phyloP scores from a whole-genome alignment of 2,797 vertebrate genomes.

The Sebastes glaucus region DNA sequence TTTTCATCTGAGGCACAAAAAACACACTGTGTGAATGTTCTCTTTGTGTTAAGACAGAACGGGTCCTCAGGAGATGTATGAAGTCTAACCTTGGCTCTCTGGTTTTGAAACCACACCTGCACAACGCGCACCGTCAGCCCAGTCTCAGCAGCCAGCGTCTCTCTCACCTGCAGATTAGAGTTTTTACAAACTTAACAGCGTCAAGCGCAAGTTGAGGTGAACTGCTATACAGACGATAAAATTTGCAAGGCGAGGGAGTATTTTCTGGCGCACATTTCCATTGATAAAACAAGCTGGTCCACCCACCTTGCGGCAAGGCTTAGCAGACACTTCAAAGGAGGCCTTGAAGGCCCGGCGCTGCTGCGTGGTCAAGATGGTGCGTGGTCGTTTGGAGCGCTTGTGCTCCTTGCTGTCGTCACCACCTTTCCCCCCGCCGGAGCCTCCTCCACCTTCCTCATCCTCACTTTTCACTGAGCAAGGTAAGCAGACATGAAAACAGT shows the following conservation, averaged over 20 bases:
- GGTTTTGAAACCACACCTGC: conserved; percentile 95
- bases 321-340: conserved; percentile 93
- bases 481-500: conserved; percentile 32
- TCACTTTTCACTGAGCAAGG: conserved; percentile 88
- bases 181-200: not conserved
- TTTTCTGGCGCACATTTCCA: conserved; percentile 8
- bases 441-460: conserved; percentile 89
- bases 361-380: conserved; percentile 92
- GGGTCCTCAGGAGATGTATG: not conserved
- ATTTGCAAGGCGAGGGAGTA: not conserved
- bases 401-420: conserved; percentile 88
- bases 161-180: conserved; percentile 83
- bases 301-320: conserved; percentile 91
- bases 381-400: conserved; percentile 90
- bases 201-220: not conserved
- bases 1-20: conserved; percentile 88
- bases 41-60: not conserved
- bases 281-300: not conserved
- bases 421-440: conserved; percentile 84
- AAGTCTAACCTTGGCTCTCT: conserved; percentile 90
- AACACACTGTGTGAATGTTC: not conserved
- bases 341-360: conserved; percentile 93
- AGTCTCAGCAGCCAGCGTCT: conserved; percentile 91
- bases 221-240: not conserved
- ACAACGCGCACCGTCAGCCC: conserved; percentile 92